phyloP scores from a whole-genome alignment of 2,797 vertebrate species.

The Enteromius afrohamiltoni region DNA sequence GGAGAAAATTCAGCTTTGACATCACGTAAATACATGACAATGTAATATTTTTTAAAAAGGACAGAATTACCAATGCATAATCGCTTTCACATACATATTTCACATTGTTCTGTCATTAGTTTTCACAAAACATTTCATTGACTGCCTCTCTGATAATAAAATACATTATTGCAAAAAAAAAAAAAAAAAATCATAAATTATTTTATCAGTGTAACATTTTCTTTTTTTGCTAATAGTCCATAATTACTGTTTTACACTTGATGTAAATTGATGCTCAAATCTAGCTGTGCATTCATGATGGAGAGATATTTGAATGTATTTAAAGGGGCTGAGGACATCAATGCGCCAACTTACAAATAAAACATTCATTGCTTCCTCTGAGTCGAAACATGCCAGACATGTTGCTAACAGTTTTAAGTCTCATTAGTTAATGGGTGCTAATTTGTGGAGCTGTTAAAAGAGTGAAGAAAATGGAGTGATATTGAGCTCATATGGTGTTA shows the following conservation, averaged over 20 bases:
- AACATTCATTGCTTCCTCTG: neutral
- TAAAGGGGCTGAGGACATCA: neutral
- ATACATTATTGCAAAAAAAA: neutral
- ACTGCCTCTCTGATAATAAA: too few relatives aligned
- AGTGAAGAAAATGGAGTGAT: neutral
- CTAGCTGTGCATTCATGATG: neutral
- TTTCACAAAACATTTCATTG: too few relatives aligned
- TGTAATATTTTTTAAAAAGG: neutral
- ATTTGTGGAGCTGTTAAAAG: conserved; percentile 22
- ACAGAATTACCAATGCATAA: neutral
- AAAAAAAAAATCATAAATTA: neutral
- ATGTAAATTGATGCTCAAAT: neutral
- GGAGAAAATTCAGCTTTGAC: neutral
- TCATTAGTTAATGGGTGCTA: conserved; percentile 28
- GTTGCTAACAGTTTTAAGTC: conserved; percentile 25
- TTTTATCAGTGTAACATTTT: too few relatives aligned
- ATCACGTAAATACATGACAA: neutral
- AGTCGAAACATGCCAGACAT: conserved; percentile 5
- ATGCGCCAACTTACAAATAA: neutral
- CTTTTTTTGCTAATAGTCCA: neutral
- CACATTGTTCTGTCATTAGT: too few relatives aligned
- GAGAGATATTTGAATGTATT: neutral
- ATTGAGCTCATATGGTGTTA: conserved; percentile 13
- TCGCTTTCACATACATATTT: neutral
- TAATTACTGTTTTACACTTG: neutral